phyloP scores from a whole-genome alignment of 2,113 vertebrate species.

The Cebus imitator region DNA sequence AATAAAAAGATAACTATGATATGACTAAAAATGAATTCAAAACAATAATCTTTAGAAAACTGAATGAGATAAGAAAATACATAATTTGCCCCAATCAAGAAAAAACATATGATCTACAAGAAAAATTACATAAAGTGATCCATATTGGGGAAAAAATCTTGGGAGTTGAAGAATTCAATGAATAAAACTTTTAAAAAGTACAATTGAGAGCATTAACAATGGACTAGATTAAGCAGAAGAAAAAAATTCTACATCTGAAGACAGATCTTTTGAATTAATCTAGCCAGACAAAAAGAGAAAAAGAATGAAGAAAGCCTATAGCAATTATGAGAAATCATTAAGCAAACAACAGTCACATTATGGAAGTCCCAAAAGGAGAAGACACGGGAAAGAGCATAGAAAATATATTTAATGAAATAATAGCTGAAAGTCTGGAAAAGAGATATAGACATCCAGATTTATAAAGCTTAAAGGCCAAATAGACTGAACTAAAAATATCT shows the following conservation, averaged over 20 bases:
- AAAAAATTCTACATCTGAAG: neutral
- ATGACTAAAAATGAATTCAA: neutral
- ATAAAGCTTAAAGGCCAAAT: neutral
- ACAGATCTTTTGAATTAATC: neutral
- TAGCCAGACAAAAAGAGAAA: neutral
- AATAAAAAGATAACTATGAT: neutral
- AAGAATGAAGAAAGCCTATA: neutral
- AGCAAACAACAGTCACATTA: neutral
- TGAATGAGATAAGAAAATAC: neutral
- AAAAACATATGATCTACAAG: neutral
- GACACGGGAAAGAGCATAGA: neutral
- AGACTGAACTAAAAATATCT: neutral
- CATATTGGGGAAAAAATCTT: neutral
- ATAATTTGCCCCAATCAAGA: neutral
- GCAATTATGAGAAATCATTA: neutral
- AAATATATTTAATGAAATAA: neutral
- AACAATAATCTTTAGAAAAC: neutral
- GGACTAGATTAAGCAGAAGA: neutral
- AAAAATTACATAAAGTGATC: neutral
- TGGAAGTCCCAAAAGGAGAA: neutral
- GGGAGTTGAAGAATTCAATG: neutral
- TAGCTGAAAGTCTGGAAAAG: neutral
- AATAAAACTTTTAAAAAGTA: neutral
- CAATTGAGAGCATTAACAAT: neutral
- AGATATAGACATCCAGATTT: neutral